phyloP scores from a whole-genome alignment of 2,888 invertebrate species.

The Lithophane semibrunnea region DNA sequence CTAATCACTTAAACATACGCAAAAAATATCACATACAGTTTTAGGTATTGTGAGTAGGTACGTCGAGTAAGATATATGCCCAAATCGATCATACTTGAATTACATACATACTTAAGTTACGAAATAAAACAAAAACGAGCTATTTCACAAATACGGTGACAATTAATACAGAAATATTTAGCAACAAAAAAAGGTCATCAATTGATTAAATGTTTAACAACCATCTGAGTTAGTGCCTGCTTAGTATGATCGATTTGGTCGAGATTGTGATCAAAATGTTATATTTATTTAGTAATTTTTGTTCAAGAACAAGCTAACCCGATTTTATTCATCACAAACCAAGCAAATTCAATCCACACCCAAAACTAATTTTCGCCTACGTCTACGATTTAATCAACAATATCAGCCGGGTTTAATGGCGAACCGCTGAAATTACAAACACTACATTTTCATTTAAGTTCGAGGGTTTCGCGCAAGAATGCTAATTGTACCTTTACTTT shows the following conservation, averaged over 20 bases:
- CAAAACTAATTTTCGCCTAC: constrained; percentile 26
- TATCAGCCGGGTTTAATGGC: constrained; percentile 36
- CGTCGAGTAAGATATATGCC: too few species aligned
- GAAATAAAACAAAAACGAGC: too few species aligned
- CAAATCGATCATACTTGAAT: too few species aligned
- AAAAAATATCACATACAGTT: too few species aligned
- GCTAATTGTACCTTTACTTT: constrained; percentile 42
- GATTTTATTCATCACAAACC: not conserved
- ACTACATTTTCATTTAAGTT: constrained; percentile 52
- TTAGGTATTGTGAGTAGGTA: too few species aligned
- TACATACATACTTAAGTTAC: too few species aligned
- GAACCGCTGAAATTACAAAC: constrained; percentile 55
- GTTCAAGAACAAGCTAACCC: not conserved
- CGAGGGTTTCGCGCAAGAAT: constrained; percentile 45
- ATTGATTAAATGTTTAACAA: not conserved
- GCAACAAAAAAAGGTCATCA: too few species aligned
- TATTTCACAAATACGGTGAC: too few species aligned
- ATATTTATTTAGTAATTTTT: not conserved
- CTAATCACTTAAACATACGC: too few species aligned
- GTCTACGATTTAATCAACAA: constrained; percentile 44
- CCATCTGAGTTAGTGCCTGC: not conserved
- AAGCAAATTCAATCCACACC: constrained; percentile 19
- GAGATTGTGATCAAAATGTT: not conserved
- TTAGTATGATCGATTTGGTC: not conserved
- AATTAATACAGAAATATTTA: too few species aligned